Evolutionary conservation across 2,797 vertebrate species (phyloP), one percentile per base, ranked within the genome.

Genomic region (Enteromius fasciolatus): DNA sequence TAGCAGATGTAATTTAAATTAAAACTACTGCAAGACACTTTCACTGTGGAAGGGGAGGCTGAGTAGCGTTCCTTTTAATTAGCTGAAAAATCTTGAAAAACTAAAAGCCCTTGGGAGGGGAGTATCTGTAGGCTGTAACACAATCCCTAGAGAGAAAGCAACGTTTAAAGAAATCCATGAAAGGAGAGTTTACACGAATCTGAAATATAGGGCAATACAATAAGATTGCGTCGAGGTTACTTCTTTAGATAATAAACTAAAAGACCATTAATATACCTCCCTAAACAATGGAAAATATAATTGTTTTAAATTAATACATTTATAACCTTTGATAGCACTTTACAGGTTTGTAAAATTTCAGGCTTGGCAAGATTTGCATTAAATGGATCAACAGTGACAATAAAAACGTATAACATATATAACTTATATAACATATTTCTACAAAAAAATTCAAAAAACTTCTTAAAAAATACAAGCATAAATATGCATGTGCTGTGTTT

Each of bases 181-280:
- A 90, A 91, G 89, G 83, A 91, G 76, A 86, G 86, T 88, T 90
- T 92, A 90, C 92, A 94, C 92, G 91, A 92, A 92, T 92, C 88
- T 92, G 89, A 92, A 91, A 93, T 89, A 90, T 79, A 86, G 87
- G 74, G 86, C 87, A 89, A 86, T 80, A 89, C 87, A 89, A 78
- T 64, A 48, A 59, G 28, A 68, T 10, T 18, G 77, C 85, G 88
- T 81, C 68, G 89, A 77, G 80, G 89, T 84, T 44, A 39, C 50
- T 44, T 4, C 6, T 77, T 52, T 33, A 54, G 57, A 81, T 70
- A 28, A 76, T 52, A 41, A 28, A 33, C 20, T 61, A 36, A 11
- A 78, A 67, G 20, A 74, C 46, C 28, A 66, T 66, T 8, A 78
- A 36, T 36, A 12, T n/a, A 10, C 4, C 70, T 83, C 12, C 17